phyloP scores from a whole-genome alignment of 2,797 vertebrate genomes.

The Gymnoscopelus microlampas region DNA sequence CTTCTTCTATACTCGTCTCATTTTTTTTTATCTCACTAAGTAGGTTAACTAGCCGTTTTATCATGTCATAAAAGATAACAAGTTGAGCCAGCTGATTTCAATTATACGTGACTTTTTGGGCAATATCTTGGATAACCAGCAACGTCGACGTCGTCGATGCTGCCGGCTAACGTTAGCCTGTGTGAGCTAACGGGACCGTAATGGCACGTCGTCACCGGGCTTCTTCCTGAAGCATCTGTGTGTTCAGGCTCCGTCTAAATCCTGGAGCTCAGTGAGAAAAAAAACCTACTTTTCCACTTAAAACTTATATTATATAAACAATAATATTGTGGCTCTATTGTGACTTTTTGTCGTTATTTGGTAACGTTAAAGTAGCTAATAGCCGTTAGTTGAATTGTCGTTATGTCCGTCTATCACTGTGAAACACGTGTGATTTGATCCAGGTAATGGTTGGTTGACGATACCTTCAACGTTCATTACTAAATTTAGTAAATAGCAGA shows the following conservation, averaged over 20 bases:
- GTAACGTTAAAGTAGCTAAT: too few species aligned
- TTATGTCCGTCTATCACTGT: too few species aligned
- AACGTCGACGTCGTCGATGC: not conserved
- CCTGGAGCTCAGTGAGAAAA: conserved; percentile 12
- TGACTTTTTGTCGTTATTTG: too few species aligned
- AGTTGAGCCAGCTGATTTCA: too few species aligned
- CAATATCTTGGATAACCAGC: not conserved
- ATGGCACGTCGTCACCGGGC: conserved; percentile 20
- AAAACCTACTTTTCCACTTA: not conserved
- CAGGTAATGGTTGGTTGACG: too few species aligned
- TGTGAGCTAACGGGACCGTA: conserved; percentile 14
- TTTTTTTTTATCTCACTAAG: accelerated
- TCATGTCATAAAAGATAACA: too few species aligned
- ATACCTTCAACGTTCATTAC: too few species aligned
- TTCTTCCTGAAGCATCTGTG: conserved; percentile 24
- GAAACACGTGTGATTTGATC: too few species aligned
- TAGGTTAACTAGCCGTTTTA: not conserved
- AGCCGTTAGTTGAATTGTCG: too few species aligned
- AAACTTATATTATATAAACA: too few species aligned
- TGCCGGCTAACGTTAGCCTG: not conserved
- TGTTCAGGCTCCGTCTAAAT: conserved; percentile 34
- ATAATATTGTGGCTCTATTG: accelerated
- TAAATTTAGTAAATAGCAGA: too few species aligned
- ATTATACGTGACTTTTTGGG: not conserved
- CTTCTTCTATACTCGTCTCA: not conserved